Base-by-base conservation (phyloP, 2,113 vertebrate species). In the Larimichthys polyactis region DNA sequence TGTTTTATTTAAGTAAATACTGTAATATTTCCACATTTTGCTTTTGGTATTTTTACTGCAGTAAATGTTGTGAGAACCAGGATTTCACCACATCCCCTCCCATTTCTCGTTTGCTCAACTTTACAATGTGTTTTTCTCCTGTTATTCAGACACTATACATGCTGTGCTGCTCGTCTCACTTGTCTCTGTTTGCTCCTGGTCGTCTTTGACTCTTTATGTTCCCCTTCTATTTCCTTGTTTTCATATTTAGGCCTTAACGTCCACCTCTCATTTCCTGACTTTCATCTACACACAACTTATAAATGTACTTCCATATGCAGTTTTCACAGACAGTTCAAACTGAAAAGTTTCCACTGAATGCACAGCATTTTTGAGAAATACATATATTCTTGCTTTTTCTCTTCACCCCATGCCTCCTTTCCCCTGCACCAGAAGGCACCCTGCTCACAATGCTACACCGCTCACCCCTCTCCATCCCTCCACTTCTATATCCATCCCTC, bases 401-500 rank as follows among this genome's bases (percentile, higher is more conserved):
- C 73, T 20, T 62, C 71, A 44, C 24, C 40, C 20, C 57, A 1
- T 24, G 40, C 19, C 76, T 57, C 55, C 70, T 65, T 67, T 24
- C 29, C 64, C 60, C 70, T 64, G 40, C 66, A 71, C 72, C 70
- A 72, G 65, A 71, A 87, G 40, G 49, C 79, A 58, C 80, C 71
- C 71, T 17, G 59, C 76, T 88, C 83, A 75, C 67, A 86, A 79
- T 64, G 64, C 62, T 32, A n/a, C 80, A 69, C n/a, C 3, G 40
- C 76, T 85, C 75, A 71, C 75, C 82, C 81, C 69, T 77, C 74
- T 57, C 75, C 85, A 49, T 71, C 74, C 58, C 65, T 65, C 54
- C 75, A 67, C 76, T 79, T 82, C 73, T 55, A 72, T 73, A 75
- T 81, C 79, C 81, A 81, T 82, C 68, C 83, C 49, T 65, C 59